Evolutionary conservation across 2,113 vertebrate genomes (phyloP), one percentile per base, ranked within the genome.

Genomic region (Haliaeetus leucogaster): DNA sequence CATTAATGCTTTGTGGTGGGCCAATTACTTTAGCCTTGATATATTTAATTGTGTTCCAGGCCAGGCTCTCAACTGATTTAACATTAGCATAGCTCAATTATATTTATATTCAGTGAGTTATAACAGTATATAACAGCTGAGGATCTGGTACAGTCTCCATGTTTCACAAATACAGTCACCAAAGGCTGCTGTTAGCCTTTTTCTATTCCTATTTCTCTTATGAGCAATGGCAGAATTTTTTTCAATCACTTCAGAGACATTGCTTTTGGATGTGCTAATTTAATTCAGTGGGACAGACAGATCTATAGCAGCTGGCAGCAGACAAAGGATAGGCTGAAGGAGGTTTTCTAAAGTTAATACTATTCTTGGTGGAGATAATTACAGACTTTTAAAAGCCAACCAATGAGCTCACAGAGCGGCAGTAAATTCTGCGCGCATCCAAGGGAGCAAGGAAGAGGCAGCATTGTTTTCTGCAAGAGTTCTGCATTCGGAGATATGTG

Each of bases 361-460:
- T 95, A 58, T 92, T 95, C 79, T 88, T 97, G 79, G 79, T 94
- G 85, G 45, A 90, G 78, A 86, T 92, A 95, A 97, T 94, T 96
- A 50, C 74, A 92, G 88, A 81, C 53, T 71, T 91, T 88, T 58
- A 88, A 83, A 92, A 94, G 74, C 40, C 92, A 86, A 16, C 76
- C 93, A 94, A 34, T 96, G n/a, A 80, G 50, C 67, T 97, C 36
- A 62, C 5, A 45, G 45, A 65, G 29, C 0, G 0, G 11, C 50
- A 70, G 34, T 26, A 85, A 94, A 89, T 50, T 63, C 29, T 0
- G 1, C 0, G 0, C 1, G 2, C 87, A 89, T 87, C 61, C 6
- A 6, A 85, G 78, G 70, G 53, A 59, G 32, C 34, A 67, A 66
- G 36, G 67, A 77, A 87, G 82, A 92, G 34, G 48, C 53, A 82